These are phyloP conservation scores for Lampropteryx suffumata DNA, from an alignment of 2,888 invertebrate genomes.

Conservation along the genomic window DNA sequence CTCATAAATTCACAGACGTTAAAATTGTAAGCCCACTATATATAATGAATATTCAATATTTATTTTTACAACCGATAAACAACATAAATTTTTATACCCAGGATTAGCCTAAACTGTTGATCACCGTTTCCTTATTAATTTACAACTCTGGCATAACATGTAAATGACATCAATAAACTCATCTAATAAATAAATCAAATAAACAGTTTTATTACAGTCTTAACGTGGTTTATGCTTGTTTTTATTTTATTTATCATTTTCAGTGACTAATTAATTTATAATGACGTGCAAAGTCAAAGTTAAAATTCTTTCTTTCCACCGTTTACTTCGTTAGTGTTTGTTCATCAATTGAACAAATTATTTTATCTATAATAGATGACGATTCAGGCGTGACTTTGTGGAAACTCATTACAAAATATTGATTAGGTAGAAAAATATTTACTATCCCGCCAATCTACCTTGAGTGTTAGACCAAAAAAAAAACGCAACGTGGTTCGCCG, in stretches of 20 bases:
- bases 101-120: conserved; percentile 23
- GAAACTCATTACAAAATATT: no score
- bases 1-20: not conserved
- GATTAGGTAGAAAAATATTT: no score
- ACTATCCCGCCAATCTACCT: no score
- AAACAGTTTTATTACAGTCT: conserved; percentile 11
- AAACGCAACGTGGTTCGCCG: no score
- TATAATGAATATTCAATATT: conserved; percentile 18
- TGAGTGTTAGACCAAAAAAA: no score
- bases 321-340: no score
- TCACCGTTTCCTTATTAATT: conserved; percentile 27
- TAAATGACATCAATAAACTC: conserved; percentile 15
- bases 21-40: conserved; percentile 6
- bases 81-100: conserved; percentile 28
- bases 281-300: conserved; percentile 5
- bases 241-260: no score
- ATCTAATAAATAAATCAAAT: conserved; percentile 13
- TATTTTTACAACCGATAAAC: conserved; percentile 25
- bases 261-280: not conserved
- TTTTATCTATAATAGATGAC: no score
- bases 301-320: conserved; percentile 2
- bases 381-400: no score
- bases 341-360: no score
- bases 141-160: conserved; percentile 20
- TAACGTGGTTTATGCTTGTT: no score